Percentiles rank a stretch among this genome's conserved stretches.
Conservation (phyloP, 2,797 vertebrate species). For the Apogon hyalosoma region DNA sequence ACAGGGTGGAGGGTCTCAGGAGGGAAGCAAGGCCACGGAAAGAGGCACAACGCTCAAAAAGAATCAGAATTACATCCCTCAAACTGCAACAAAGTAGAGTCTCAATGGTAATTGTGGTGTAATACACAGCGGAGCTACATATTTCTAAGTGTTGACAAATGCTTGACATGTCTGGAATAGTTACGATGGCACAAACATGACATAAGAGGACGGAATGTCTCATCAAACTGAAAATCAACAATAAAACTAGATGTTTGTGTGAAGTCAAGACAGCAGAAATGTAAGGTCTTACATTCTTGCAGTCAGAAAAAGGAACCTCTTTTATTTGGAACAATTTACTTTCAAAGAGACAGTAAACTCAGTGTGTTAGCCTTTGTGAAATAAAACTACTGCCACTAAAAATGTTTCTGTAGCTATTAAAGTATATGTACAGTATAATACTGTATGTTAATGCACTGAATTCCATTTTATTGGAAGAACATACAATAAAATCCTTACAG, state of each 20-base stretch:
- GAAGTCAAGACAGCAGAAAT: no score
- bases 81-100: slow-evolving; percentile 18
- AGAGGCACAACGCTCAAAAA: slow-evolving; percentile 19
- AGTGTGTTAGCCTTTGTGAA: neutral
- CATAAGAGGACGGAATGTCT: slow-evolving; percentile 26
- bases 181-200: slow-evolving; percentile 34
- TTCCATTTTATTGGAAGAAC: slow-evolving; percentile 28
- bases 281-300: slow-evolving; percentile 24
- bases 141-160: slow-evolving; percentile 34
- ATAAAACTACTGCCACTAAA: neutral
- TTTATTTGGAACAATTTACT: slow-evolving; percentile 20
- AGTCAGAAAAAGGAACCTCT: neutral
- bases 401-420: slow-evolving; percentile 34
- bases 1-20: slow-evolving; percentile 73
- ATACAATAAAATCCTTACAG: slow-evolving; percentile 12
- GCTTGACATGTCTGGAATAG: slow-evolving; percentile 56
- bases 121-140: slow-evolving; percentile 26
- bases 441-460: neutral
- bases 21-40: slow-evolving; percentile 49
- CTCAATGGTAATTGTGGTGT: slow-evolving; percentile 19
- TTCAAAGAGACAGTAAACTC: slow-evolving; percentile 6
- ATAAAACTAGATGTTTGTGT: slow-evolving; percentile 35
- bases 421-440: slow-evolving; percentile 18
- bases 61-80: slow-evolving; percentile 23
- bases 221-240: slow-evolving; percentile 29